Percentiles rank a stretch among this genome's conserved stretches.
phyloP scores from a whole-genome alignment of 2,113 vertebrate genomes.

The Misgurnus mizolepis region DNA sequence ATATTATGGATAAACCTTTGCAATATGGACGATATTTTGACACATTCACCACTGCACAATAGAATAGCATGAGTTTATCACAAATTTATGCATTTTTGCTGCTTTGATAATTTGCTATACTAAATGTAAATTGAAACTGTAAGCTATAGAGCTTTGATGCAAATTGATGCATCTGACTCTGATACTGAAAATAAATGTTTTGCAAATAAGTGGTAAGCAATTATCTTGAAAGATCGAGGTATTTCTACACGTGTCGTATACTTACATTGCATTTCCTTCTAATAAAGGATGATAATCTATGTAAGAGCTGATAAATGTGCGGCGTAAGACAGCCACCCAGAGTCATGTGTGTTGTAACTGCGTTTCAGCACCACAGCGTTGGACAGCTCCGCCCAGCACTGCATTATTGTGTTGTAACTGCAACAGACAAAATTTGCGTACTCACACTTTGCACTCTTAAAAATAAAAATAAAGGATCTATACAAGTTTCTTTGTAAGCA shows the following conservation, averaged over 20 bases:
- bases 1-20: no score
- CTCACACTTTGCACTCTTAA: neutral
- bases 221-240: neutral
- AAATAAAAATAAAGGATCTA: no score
- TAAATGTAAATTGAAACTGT: no score
- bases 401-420: neutral
- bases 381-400: slow-evolving; percentile 67
- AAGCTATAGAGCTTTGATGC: no score
- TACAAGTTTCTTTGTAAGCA: no score
- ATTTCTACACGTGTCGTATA: neutral
- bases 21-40: no score
- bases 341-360: slow-evolving; percentile 19
- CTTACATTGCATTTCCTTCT: neutral
- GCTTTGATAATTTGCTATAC: no score
- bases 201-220: neutral
- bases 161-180: neutral
- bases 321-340: neutral
- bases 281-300: neutral
- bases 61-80: no score
- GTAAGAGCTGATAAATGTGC: slow-evolving; percentile 27
- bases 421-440: neutral
- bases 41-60: no score
- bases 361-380: slow-evolving; percentile 64
- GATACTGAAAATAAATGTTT: neutral
- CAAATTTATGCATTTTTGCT: no score